Base-by-base conservation (phyloP, 2,888 invertebrate species). In the Atethmia centrago region DNA sequence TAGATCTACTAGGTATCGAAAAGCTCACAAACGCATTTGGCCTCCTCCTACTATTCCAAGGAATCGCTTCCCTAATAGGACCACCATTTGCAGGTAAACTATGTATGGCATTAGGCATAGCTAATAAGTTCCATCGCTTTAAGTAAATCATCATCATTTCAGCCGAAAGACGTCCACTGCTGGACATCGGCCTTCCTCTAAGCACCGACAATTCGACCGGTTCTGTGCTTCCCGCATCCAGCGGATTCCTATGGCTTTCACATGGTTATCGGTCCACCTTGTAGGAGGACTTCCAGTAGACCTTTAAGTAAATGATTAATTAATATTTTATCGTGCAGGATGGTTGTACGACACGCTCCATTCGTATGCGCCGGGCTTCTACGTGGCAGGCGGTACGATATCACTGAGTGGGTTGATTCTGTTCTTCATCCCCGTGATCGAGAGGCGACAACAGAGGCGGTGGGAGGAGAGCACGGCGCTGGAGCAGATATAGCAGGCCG, bases 11-110 rank as follows among this genome's bases (percentile, higher is more conserved):
- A 69, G 99, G 99, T n/a, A 95, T 99, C 84, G 99, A 99, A 84
- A 98, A 97, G 90, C 96, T 99, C 71, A 99, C 99, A n/a, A 99
- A 99, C 93, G 99, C 99, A 40, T 99, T 99, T 94, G 99, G 99
- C 12, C 96, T 99, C 55, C 96, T 99, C 68, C 95, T 99, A 82
- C 97, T 99, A 67, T 99, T 99, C 95, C 99, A 99, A 97, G 99
- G 99, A 69, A 97, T 99, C 71, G 99, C 99, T 7, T 99, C 99
- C 1, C 97, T 99, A 12, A 97, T 99, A 81, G 99, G 99, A 65
- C 98, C 99, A 71, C 99, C 99, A 25, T 97, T 99, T 84, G 99
- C 98, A 93, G 99, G 99, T 99, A 97, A 93, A 19, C 65, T 62
- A 64, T 62, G 53, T 16, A 12, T 8, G 14, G 3, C 8, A 36